These are phyloP conservation scores for Uropsilus gracilis DNA, from an alignment of 2,113 vertebrate species.

Conservation along the genomic window DNA sequence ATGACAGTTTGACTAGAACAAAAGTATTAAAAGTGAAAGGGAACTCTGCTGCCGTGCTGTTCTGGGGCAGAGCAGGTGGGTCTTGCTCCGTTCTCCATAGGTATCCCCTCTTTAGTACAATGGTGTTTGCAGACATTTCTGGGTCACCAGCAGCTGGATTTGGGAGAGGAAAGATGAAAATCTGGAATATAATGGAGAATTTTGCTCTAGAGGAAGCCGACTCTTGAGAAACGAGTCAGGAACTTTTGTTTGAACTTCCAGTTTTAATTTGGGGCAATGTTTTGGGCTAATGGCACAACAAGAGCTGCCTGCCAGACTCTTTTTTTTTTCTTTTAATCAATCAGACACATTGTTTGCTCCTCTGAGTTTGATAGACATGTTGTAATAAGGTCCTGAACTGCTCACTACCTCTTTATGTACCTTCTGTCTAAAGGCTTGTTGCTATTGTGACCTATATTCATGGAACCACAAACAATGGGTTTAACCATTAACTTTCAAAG, in stretches of 20 bases:
- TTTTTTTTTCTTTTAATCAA: constrained; percentile 81
- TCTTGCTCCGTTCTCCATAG: background rate
- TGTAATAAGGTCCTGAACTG: constrained; percentile 88
- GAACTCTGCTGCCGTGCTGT: no score
- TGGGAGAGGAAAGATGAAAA: background rate
- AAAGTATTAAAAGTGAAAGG: background rate
- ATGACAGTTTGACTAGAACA: rapidly evolving
- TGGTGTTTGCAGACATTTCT: background rate
- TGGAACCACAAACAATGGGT: constrained; percentile 87
- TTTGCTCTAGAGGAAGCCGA: background rate
- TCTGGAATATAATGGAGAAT: no score
- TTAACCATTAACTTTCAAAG: constrained; percentile 91
- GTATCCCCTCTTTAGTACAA: background rate
- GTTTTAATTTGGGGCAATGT: background rate
- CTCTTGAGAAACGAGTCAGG: background rate
- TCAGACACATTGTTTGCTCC: constrained; percentile 89
- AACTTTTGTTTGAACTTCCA: background rate
- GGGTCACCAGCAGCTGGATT: background rate
- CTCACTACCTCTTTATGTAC: constrained; percentile 86
- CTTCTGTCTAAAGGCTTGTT: constrained; percentile 87
- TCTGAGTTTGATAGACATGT: constrained; percentile 86
- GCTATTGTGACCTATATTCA: constrained; percentile 88
- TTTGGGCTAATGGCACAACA: constrained; percentile 50
- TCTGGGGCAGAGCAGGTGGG: background rate
- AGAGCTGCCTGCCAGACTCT: constrained; percentile 77